Conservation (phyloP, 2,113 vertebrate genomes). For the Alethe diademata region DNA sequence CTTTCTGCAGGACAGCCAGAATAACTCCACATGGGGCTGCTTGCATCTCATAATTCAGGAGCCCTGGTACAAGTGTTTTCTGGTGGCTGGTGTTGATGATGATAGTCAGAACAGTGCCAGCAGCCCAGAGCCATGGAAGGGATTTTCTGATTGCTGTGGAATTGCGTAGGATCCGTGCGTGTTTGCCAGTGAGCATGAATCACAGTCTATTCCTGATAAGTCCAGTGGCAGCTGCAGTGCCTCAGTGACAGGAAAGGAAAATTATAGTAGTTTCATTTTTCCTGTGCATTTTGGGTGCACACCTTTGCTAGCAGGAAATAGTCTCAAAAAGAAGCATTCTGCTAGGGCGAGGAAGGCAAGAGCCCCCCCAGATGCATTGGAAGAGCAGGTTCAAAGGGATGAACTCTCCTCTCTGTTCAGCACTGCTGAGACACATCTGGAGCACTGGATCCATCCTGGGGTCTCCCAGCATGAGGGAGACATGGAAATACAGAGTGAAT, state of each 20-base stretch:
- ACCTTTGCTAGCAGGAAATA: neutral
- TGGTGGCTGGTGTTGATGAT: neutral
- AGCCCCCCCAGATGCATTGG: neutral
- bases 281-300: neutral
- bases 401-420: neutral
- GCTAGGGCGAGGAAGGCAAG: neutral
- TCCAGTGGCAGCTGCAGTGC: neutral
- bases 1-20: neutral
- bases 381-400: neutral
- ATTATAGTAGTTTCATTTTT: neutral
- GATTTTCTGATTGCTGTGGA: neutral
- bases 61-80: neutral
- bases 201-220: conserved; percentile 23
- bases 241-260: neutral
- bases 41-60: neutral
- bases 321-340: neutral
- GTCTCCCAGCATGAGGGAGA: neutral
- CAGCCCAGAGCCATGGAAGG: neutral
- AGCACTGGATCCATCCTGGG: neutral
- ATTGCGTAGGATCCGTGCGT: neutral
- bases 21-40: neutral
- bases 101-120: neutral
- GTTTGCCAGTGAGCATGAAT: conserved; percentile 33
- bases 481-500: neutral
- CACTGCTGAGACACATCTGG: neutral